Conservation (phyloP, 2,797 vertebrate species). For the Gymnothorax javanicus region DNA sequence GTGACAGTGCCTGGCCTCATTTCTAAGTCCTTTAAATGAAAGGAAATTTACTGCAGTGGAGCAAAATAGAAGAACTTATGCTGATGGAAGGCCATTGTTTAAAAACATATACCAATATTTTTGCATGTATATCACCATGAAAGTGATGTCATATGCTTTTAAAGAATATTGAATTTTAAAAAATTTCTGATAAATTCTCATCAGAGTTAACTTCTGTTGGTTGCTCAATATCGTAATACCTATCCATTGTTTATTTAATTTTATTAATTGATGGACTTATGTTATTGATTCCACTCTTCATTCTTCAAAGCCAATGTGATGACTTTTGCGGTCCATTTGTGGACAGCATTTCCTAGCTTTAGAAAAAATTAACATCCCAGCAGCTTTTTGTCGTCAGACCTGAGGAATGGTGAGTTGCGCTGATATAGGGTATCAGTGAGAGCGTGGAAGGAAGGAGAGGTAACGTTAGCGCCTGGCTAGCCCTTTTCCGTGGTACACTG, state of each 20-base stretch:
- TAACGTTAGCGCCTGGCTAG: not conserved
- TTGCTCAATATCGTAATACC: too few relatives aligned
- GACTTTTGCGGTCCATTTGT: not conserved
- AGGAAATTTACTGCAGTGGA: not conserved
- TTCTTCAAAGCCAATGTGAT: not conserved
- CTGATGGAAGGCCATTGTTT: not conserved
- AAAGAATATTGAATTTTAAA: not conserved
- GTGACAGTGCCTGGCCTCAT: not conserved
- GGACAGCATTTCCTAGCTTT: slow-evolving; percentile 8
- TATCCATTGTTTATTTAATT: not conserved
- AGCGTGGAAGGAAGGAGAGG: not conserved
- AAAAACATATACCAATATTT: not conserved
- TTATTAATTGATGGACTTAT: not conserved
- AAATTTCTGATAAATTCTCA: not conserved
- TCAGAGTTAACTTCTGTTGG: not conserved
- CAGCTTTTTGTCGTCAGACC: not conserved
- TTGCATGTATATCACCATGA: too few relatives aligned
- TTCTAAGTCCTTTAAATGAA: not conserved
- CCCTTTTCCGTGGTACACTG: not conserved
- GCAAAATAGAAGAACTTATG: not conserved
- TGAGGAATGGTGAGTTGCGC: not conserved
- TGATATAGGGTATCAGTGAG: not conserved
- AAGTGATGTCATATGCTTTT: not conserved
- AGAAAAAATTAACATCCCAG: slow-evolving; percentile 2
- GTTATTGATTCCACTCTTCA: not conserved